phyloP scores from a whole-genome alignment of 2,797 vertebrate genomes.

The Spizella passerina region DNA sequence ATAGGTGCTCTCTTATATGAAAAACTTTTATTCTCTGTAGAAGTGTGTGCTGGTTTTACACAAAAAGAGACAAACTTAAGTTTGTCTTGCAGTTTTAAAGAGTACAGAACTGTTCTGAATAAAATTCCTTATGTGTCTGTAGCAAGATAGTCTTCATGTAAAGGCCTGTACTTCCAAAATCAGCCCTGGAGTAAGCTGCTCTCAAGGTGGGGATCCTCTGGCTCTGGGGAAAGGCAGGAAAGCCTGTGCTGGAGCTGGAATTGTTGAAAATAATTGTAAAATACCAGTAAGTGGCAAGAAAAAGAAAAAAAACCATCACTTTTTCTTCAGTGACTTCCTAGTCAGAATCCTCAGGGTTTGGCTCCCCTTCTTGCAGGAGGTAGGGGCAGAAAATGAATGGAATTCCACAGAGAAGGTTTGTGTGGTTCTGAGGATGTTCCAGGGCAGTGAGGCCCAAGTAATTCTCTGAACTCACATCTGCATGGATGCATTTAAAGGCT shows the following conservation, averaged over 20 bases:
- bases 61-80: not conserved
- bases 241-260: not conserved
- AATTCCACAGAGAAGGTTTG: not conserved
- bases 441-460: not conserved
- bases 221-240: not conserved
- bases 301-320: not conserved
- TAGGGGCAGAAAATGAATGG: not conserved
- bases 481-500: not conserved
- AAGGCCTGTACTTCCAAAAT: not conserved
- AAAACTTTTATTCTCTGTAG: not conserved
- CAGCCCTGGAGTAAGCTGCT: not conserved
- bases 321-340: not conserved
- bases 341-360: not conserved
- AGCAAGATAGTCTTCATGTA: not conserved
- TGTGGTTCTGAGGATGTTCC: not conserved
- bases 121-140: not conserved
- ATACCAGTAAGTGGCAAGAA: not conserved
- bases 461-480: not conserved
- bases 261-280: not conserved
- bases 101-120: not conserved
- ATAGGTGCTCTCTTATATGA: not conserved
- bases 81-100: not conserved
- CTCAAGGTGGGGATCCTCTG: not conserved
- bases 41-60: not conserved
- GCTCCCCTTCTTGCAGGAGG: not conserved